Evolutionary conservation across 2,113 vertebrate genomes (phyloP), one percentile per base, ranked within the genome.

Genomic region (Gila orcuttii): DNA sequence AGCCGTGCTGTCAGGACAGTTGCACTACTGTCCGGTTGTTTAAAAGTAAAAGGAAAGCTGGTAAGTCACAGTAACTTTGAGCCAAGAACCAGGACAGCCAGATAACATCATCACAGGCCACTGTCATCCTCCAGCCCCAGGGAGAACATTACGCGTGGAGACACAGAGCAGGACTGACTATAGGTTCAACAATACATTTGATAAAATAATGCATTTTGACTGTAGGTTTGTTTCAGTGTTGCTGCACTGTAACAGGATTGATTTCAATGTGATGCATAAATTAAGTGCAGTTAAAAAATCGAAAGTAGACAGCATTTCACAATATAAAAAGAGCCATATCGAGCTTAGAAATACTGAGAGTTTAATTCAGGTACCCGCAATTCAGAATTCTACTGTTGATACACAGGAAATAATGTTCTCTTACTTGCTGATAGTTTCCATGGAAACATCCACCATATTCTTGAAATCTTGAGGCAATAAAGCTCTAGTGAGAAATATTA

Each of bases 371-470:
- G 23, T 2, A 25, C 7, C 31, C 47, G 52, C 12, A 6, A 68
- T 66, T 52, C 39, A 76, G 52, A 73, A 42, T 23, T 33, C 0
- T 21, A 55, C 83, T 79, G 42, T 55, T 64, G 75, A 79, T 80
- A 31, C 85, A 57, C 19, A 31, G 50, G 4, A 42, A 55, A 64
- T 73, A 82, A 23, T 73, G 52, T 73, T 55, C 0, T 23, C 64
- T 82, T 86, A 36, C 33, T 39, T 39, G 52, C 64, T 62, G 39
- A 73, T 31, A 76, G 88, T 89, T 86, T 86, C 88, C 84, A 89
- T 89, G 80, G 86, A 83, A 55, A 89, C 86, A 76, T 66, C 47
- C 36, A 7, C 50, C 28, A 59, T 71, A 25, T 60, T 82, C 45
- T 76, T 55, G 25, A 39, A 66, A 66, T 76, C 75, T 64, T 71